Conservation (phyloP, 2,113 vertebrate species). For the Taurulus bubalis region DNA sequence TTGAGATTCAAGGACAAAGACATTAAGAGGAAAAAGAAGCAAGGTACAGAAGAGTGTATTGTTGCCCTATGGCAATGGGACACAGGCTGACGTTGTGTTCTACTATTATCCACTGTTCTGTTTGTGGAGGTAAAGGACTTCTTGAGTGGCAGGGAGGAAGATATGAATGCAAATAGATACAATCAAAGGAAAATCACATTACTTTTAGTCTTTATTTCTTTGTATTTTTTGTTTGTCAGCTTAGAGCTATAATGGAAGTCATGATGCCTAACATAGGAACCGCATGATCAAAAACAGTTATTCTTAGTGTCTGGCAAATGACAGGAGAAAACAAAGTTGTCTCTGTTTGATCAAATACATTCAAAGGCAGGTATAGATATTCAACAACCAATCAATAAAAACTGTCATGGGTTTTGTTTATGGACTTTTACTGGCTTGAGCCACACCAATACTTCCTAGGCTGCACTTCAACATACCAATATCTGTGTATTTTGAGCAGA, state of each 20-base stretch:
- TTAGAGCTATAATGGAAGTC: constrained; percentile 45
- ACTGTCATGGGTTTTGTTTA: constrained; percentile 37
- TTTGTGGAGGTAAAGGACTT: constrained; percentile 53
- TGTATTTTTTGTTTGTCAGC: constrained; percentile 5
- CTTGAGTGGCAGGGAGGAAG: constrained; percentile 57
- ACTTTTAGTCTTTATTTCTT: constrained; percentile 54
- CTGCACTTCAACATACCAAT: constrained; percentile 2
- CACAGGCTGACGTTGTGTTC: constrained; percentile 38
- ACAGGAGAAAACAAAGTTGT: constrained; percentile 65
- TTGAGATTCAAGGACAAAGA: constrained; percentile 77
- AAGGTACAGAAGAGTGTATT: constrained; percentile 27
- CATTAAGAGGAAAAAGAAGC: constrained; percentile 67
- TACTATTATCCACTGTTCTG: constrained; percentile 53
- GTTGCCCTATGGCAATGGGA: constrained; percentile 48
- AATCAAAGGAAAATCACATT: constrained; percentile 73
- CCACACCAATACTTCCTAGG: constrained; percentile 11
- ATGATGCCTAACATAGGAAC: constrained; percentile 38
- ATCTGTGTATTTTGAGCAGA: constrained; percentile 32
- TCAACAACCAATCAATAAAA: constrained; percentile 49
- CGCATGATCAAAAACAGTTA: constrained; percentile 67
- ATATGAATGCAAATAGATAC: constrained; percentile 67
- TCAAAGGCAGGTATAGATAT: constrained; percentile 34
- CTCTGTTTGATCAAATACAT: constrained; percentile 59
- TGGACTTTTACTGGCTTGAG: constrained; percentile 13
- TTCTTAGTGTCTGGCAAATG: constrained; percentile 64